phyloP scores from a whole-genome alignment of 2,888 invertebrate species.

The Trilocha varians region DNA sequence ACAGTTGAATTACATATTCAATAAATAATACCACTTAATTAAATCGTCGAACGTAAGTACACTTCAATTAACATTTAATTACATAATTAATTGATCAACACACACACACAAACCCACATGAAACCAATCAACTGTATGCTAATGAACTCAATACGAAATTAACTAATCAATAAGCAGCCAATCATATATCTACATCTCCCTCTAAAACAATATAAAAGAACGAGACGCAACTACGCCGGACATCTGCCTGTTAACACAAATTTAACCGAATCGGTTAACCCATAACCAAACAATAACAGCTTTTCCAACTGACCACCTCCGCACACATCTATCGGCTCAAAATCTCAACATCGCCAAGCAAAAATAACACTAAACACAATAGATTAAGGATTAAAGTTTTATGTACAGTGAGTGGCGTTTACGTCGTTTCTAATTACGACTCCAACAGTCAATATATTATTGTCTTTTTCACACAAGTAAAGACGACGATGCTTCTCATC shows the following conservation, averaged over 20 bases:
- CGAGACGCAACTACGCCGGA: constrained; percentile 41
- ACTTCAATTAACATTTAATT: not conserved
- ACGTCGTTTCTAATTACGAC: constrained; percentile 15
- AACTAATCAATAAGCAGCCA: constrained; percentile 55
- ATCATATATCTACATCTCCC: constrained; percentile 35
- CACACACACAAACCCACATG: constrained; percentile 3
- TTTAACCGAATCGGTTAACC: constrained; percentile 73
- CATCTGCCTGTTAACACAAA: constrained; percentile 67
- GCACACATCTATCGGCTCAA: constrained; percentile 17
- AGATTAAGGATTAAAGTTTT: constrained; percentile 8
- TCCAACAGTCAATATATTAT: constrained; percentile 38
- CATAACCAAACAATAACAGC: constrained; percentile 72
- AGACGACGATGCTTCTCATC: constrained; percentile 57
- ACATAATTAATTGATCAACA: not conserved
- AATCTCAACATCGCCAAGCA: not conserved
- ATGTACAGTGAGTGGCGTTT: constrained; percentile 8
- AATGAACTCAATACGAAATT: constrained; percentile 44
- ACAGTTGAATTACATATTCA: not conserved
- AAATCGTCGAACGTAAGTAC: not conserved
- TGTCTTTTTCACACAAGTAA: constrained; percentile 45
- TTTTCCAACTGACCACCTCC: constrained; percentile 61
- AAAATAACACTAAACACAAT: constrained; percentile 13
- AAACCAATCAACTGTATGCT: constrained; percentile 35
- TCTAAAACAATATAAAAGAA: constrained; percentile 23
- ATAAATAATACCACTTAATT: not conserved